Evolutionary conservation across 2,797 vertebrate species (phyloP), one percentile per base, ranked within the genome.

Genomic region (Staurois parvus): DNA sequence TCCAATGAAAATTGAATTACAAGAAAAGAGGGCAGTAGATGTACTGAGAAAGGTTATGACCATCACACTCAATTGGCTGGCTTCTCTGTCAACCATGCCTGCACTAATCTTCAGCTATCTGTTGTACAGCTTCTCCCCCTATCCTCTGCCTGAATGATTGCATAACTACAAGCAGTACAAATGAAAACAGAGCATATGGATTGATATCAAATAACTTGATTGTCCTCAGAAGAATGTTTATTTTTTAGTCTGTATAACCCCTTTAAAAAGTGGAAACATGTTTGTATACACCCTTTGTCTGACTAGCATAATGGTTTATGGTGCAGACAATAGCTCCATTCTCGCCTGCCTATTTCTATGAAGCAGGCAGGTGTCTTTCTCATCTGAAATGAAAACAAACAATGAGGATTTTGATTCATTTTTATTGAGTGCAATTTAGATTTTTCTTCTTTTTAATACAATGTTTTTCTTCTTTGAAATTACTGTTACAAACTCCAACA

Each of bases 401-500:
- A 56, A 28, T 62, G 15, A 21, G 30, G 48, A 64, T 52, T 86
- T 76, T 90, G 85, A 89, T 89, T 92, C 72, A 6, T 91, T 95
- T 95, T 95, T 95, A 95, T 95, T 94, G 93, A 95, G 92, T 92
- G 90, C 93, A 94, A 94, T 94, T 94, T 93, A 90, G 69, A 85
- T 68, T 79, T 87, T 79, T 67, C n/a, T 45, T 8, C 40, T 90
- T 91, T 94, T 92, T 92, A 94, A 92, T 93, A 92, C 91, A 93
- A 92, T 91, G 91, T 86, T 86, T 77, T 81, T 79, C 69, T 81
- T 78, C 40, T 87, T 91, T 89, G 90, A 94, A 94, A 91, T 92
- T 93, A 93, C 93, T 90, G 90, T 94, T 94, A 95, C 90, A 93
- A 95, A 94, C 92, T 90, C 90, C 84, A 92, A 94, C 92, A 92